A percentile compares a stretch with the other conserved stretches of the same genome.
Conservation (phyloP, 1,140 invertebrate species). For the Oreohelix idahoensis region DNA sequence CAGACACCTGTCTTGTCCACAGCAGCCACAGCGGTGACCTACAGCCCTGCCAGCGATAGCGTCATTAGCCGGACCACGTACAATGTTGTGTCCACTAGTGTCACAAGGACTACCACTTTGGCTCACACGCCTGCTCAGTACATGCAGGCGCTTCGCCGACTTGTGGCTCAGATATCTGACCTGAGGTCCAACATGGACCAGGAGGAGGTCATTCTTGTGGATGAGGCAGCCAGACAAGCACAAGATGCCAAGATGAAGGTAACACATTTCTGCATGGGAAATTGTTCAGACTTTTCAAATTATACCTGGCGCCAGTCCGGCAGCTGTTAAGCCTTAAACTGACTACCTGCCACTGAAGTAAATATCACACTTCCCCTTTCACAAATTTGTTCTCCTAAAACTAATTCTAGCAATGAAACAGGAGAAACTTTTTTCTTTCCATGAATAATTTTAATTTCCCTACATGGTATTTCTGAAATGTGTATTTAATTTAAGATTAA, state of each 20-base stretch:
- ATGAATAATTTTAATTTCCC: no score
- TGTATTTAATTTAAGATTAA: no score
- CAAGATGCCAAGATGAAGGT: conserved; percentile 29
- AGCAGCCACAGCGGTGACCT: background rate
- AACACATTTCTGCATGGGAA: background rate
- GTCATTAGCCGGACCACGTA: conserved; percentile 38
- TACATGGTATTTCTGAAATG: no score
- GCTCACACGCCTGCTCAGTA: conserved; percentile 50
- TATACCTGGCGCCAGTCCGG: no score
- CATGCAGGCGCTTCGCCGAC: conserved; percentile 49
- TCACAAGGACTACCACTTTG: conserved; percentile 41
- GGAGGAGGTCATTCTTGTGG: background rate
- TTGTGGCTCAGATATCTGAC: conserved; percentile 41
- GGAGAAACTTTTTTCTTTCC: no score
- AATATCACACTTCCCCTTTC: background rate
- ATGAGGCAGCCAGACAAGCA: background rate
- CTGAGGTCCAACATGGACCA: background rate
- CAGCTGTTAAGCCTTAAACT: no score
- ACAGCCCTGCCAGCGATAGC: conserved; percentile 11
- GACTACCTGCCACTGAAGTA: no score
- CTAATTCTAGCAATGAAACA: no score
- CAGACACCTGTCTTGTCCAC: background rate
- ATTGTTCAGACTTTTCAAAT: no score
- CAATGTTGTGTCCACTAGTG: conserved; percentile 49
- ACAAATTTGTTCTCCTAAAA: background rate